phyloP scores from a whole-genome alignment of 2,888 invertebrate species.

The Andrena haemorrhoa region DNA sequence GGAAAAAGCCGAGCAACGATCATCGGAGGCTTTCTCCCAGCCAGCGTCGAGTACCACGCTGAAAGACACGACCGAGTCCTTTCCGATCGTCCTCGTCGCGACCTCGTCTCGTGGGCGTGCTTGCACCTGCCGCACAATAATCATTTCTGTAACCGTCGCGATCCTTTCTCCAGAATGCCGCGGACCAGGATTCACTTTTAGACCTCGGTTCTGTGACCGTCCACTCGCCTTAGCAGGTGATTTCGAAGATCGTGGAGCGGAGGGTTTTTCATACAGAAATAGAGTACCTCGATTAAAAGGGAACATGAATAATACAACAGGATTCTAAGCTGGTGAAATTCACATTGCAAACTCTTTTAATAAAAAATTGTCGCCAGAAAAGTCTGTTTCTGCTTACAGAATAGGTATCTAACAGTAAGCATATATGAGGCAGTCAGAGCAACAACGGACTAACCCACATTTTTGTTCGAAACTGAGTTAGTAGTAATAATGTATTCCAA shows the following conservation, averaged over 20 bases:
- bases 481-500: too few species aligned
- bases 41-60: conserved; percentile 14
- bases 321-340: too few species aligned
- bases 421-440: background rate
- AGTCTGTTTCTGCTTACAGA: too few species aligned
- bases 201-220: conserved; percentile 4
- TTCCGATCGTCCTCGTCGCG: conserved; percentile 68
- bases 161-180: conserved; percentile 19
- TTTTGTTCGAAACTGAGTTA: too few species aligned
- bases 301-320: too few species aligned
- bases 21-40: conserved; percentile 58
- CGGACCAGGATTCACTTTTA: conserved; percentile 10
- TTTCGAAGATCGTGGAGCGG: background rate
- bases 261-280: background rate
- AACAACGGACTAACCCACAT: too few species aligned
- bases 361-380: too few species aligned
- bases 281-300: conserved; percentile 23
- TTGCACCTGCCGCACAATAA: conserved; percentile 52
- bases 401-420: too few species aligned
- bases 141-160: conserved; percentile 14
- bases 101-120: conserved; percentile 65
- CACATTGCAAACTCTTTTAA: too few species aligned
- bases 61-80: conserved; percentile 42
- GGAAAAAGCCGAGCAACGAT: conserved; percentile 40
- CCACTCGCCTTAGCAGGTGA: background rate